Percentiles rank a stretch among this genome's conserved stretches.
These are phyloP conservation scores for Percina caprodes DNA, from an alignment of 2,113 vertebrate genomes.

Conservation along the genomic window DNA sequence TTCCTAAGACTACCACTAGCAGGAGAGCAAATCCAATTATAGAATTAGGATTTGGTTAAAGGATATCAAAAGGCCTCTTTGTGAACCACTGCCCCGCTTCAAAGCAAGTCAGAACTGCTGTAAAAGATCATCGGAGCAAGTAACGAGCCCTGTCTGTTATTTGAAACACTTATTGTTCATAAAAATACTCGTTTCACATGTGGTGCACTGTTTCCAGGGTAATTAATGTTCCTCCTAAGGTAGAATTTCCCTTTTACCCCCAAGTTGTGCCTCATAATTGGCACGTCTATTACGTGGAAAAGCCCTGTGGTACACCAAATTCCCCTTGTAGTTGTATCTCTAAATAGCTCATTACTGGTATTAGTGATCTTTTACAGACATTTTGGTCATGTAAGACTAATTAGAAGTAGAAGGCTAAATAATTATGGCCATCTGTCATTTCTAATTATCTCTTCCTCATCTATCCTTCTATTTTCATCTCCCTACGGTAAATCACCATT, in stretches of 20 bases:
- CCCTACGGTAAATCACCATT: not conserved
- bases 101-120: conserved; percentile 46
- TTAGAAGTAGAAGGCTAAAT: conserved; percentile 49
- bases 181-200: conserved; percentile 3
- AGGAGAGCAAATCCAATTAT: conserved; percentile 53
- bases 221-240: conserved; percentile 43
- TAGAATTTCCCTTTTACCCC: conserved; percentile 17
- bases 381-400: conserved; percentile 61
- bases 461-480: conserved; percentile 51
- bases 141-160: conserved; percentile 42
- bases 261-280: conserved; percentile 34
- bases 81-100: conserved; percentile 8
- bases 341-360: conserved; percentile 47
- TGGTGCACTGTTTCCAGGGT: conserved; percentile 10
- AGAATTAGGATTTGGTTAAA: conserved; percentile 50
- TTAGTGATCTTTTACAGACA: conserved; percentile 48
- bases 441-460: conserved; percentile 50
- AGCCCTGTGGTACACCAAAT: conserved; percentile 31
- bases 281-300: conserved; percentile 23
- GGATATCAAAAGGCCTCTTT: conserved; percentile 65
- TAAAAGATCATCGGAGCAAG: conserved; percentile 40
- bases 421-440: conserved; percentile 70
- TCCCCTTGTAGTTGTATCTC: conserved; percentile 26
- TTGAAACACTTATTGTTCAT: conserved; percentile 47
- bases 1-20: conserved; percentile 25